Evolutionary conservation across 2,797 vertebrate species (phyloP), one percentile per base, ranked within the genome.

Genomic region (Pipistrellus pygmaeus): DNA sequence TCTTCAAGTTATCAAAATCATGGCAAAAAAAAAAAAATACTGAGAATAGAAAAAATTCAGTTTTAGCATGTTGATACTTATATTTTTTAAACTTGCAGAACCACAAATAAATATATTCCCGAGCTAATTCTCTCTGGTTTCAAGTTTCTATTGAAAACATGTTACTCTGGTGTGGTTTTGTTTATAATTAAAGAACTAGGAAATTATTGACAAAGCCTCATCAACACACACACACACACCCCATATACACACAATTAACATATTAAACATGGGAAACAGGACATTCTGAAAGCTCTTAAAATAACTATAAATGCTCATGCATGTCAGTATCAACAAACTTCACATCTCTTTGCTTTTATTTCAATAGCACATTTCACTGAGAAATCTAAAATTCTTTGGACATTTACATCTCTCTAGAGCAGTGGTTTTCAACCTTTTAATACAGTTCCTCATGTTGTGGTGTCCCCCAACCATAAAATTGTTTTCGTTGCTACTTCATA

Each of bases 81-180:
- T 55, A 55, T 69, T 92, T 92, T 88, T 83, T 89, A 82, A 76
- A 55, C 17, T 17, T 62, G 3, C 2, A 84, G 55, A 88, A 25
- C 18, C 60, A 23, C 88, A 91, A 91, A 86, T 62, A 84, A 90
- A 83, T 77, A 44, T 86, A 76, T 76, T 80, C 27, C 85, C 38
- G 8, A 62, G 68, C 68, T 90, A 81, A 90, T 68, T 46, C 7
- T 86, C 71, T 71, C 53, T 93, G 15, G 6, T 38, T 73, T 32
- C 46, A 89, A 68, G 27, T 69, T 92, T 93, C 44, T 84, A 93
- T 86, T 83, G 86, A 93, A 69, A 95, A 64, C 60, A 72, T 71
- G 53, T 53, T 77, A 57, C 17, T 93, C 44, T 62, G 8, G 3
- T 53, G 2, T 85, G 13, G 10, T 80, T 80, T 68, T 72, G 32